phyloP scores from a whole-genome alignment of 2,113 vertebrate species.

The Myotis yumanensis region DNA sequence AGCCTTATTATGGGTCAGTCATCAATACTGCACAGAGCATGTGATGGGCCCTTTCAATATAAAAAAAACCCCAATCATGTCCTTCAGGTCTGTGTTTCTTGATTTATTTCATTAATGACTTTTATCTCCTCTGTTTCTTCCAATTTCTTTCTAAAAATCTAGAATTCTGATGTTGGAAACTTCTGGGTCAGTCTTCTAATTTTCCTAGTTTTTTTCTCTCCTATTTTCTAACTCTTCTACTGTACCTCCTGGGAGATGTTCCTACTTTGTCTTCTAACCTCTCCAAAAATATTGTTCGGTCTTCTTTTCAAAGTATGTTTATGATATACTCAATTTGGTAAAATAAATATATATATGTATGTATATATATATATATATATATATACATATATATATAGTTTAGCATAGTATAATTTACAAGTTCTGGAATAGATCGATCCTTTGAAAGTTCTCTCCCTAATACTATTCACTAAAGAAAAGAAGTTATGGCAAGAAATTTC shows the following conservation, averaged over 20 bases:
- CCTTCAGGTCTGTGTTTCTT: neutral
- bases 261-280: neutral
- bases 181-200: neutral
- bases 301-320: neutral
- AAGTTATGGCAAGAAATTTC: neutral
- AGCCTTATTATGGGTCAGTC: neutral
- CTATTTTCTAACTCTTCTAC: neutral
- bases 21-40: neutral
- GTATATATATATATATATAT: neutral
- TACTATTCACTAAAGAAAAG: neutral
- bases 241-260: neutral
- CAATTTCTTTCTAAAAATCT: neutral
- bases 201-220: neutral
- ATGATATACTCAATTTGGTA: neutral
- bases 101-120: neutral
- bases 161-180: neutral
- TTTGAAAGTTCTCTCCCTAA: neutral
- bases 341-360: neutral
- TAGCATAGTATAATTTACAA: neutral
- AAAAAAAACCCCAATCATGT: neutral
- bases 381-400: neutral
- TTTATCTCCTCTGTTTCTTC: neutral
- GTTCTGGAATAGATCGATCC: neutral
- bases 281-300: neutral
- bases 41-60: neutral